phyloP scores from a whole-genome alignment of 2,888 invertebrate genomes.

The Artemia sinica region DNA sequence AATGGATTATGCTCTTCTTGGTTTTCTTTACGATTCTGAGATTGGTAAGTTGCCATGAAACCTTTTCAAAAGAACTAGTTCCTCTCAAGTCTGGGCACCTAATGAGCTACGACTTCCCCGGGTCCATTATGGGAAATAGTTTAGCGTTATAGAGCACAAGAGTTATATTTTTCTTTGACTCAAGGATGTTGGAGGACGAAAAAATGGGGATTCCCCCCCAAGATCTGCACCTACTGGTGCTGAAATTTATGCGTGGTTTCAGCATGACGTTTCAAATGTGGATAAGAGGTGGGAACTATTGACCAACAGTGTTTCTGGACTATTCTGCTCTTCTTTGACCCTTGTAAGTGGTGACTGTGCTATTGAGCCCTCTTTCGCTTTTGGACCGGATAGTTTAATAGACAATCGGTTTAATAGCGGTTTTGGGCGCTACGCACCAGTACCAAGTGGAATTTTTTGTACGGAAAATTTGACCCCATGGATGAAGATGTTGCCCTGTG shows the following conservation, averaged over 20 bases:
- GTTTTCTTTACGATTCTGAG: no score
- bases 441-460: slow-evolving; percentile 90
- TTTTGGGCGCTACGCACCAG: slow-evolving; percentile 55
- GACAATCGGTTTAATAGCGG: slow-evolving; percentile 24
- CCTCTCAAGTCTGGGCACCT: slow-evolving; percentile 65
- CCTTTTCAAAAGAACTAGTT: slow-evolving; percentile 69
- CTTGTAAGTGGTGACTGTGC: slow-evolving; percentile 73
- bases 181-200: slow-evolving; percentile 86
- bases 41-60: slow-evolving; percentile 36
- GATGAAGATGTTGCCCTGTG: slow-evolving; percentile 90
- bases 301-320: slow-evolving; percentile 75
- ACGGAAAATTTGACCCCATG: slow-evolving; percentile 98
- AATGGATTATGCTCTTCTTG: no score
- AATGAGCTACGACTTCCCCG: slow-evolving; percentile 56
- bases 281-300: slow-evolving; percentile 72
- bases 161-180: slow-evolving; percentile 75
- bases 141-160: slow-evolving; percentile 62
- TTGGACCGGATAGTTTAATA: slow-evolving; percentile 53
- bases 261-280: slow-evolving; percentile 38
- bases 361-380: slow-evolving; percentile 60
- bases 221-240: slow-evolving; percentile 61
- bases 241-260: slow-evolving; percentile 30
- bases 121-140: slow-evolving; percentile 74
- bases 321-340: slow-evolving; percentile 89
- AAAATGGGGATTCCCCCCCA: slow-evolving; percentile 86